Percentiles rank a stretch among this genome's conserved stretches.
phyloP scores from a whole-genome alignment of 2,113 vertebrate species.

The Mesoclemmys tuberculata region DNA sequence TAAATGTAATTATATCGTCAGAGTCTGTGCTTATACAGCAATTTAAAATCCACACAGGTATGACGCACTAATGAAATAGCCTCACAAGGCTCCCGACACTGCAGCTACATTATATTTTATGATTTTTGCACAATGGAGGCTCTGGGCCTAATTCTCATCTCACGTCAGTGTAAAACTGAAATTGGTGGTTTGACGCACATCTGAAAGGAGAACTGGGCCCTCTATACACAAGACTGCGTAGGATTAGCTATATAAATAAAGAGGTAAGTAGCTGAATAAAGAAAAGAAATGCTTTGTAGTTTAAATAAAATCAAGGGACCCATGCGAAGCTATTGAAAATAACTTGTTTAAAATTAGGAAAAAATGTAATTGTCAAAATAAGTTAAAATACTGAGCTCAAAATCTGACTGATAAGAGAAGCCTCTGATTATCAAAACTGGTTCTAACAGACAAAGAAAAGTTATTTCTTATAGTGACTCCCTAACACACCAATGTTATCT shows the following conservation, averaged over 20 bases:
- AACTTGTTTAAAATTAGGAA: not conserved
- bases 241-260: not conserved
- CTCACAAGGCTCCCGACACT: not conserved
- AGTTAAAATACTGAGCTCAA: not conserved
- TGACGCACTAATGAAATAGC: not conserved
- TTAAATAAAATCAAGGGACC: not conserved
- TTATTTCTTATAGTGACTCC: not conserved
- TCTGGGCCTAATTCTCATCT: not conserved
- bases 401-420: not conserved
- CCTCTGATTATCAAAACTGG: not conserved
- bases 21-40: not conserved
- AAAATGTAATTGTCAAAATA: not conserved
- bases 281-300: not conserved
- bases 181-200: not conserved
- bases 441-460: not conserved
- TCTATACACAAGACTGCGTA: not conserved
- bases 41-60: not conserved
- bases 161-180: conserved; percentile 9
- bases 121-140: not conserved
- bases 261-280: not conserved
- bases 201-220: not conserved
- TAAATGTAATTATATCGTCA: not conserved
- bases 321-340: not conserved
- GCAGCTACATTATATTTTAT: not conserved
- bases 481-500: not conserved